Conservation (phyloP, 1,140 invertebrate genomes). For the Bombus fervidus region DNA sequence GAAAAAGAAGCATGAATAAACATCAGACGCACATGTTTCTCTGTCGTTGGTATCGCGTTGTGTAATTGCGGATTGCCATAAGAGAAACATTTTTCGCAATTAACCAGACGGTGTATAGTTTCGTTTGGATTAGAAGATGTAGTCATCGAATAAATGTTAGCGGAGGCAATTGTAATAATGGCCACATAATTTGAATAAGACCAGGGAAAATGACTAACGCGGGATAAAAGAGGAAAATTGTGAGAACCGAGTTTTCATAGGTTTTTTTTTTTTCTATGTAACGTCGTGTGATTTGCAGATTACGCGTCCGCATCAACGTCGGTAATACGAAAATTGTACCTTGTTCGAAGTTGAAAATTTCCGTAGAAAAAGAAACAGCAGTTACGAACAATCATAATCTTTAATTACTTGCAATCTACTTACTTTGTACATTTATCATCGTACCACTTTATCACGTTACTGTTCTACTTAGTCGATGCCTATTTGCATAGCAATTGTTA, state of each 20-base stretch:
- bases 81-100: constrained; percentile 19
- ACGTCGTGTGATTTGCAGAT: too few species aligned
- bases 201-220: background rate
- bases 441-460: too few species aligned
- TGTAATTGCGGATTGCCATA: constrained; percentile 49
- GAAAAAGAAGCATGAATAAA: constrained; percentile 57
- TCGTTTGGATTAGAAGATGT: background rate
- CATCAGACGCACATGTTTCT: constrained; percentile 44
- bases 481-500: too few species aligned
- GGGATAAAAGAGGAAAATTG: background rate
- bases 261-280: too few species aligned
- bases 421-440: too few species aligned
- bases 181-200: background rate
- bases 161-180: background rate
- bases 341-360: too few species aligned
- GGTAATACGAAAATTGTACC: too few species aligned
- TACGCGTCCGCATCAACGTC: too few species aligned
- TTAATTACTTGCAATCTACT: too few species aligned
- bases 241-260: background rate
- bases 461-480: too few species aligned
- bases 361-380: too few species aligned
- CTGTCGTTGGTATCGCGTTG: constrained; percentile 28
- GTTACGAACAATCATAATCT: too few species aligned
- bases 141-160: background rate
- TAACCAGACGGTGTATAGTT: background rate